Evolutionary conservation across 2,113 vertebrate genomes (phyloP).

Genomic region (Galeopterus variegatus): DNA sequence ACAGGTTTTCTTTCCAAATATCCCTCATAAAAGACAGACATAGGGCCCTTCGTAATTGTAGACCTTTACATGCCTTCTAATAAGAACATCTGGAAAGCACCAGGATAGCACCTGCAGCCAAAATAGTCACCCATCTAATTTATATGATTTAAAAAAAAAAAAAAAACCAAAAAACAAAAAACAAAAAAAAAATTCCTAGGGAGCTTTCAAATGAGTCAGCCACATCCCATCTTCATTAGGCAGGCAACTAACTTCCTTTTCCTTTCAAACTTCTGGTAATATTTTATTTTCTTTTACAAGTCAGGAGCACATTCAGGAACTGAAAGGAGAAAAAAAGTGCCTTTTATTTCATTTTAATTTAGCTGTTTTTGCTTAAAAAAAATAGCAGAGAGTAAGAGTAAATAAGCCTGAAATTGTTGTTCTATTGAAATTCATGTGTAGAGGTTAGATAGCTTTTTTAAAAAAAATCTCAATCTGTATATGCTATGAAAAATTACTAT

Average conservation of each 20-base stretch:
- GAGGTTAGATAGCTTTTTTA: neutral
- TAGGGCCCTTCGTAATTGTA: neutral
- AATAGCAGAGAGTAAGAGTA: neutral
- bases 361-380: neutral
- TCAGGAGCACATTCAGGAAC: neutral
- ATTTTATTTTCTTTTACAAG: slow-evolving; percentile 13
- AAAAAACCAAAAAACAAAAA: rapidly evolving
- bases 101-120: neutral
- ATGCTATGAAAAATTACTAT: neutral
- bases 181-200: neutral
- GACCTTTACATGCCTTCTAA: neutral
- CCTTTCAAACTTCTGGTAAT: neutral
- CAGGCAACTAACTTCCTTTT: neutral
- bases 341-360: slow-evolving; percentile 16
- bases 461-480: neutral
- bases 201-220: neutral
- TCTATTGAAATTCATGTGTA: neutral
- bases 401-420: neutral
- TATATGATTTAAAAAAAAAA: neutral
- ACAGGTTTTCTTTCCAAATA: slow-evolving; percentile 10
- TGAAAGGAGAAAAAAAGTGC: neutral
- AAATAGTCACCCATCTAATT: neutral
- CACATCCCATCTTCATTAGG: neutral
- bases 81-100: slow-evolving; percentile 10
- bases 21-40: neutral